phyloP scores from a whole-genome alignment of 2,797 vertebrate species.

The Scolopax bukidnonensis region DNA sequence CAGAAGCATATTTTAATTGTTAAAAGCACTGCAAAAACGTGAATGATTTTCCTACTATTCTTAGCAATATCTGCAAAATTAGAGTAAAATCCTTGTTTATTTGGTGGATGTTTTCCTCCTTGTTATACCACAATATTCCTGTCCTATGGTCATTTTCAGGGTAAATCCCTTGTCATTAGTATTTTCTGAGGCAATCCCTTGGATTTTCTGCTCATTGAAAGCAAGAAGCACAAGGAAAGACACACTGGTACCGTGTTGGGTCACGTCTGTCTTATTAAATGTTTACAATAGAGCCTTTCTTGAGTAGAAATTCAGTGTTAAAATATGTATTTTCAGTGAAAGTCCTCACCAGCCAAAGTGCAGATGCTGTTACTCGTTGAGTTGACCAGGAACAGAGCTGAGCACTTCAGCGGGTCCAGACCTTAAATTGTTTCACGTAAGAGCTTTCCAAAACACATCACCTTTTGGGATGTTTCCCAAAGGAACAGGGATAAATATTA shows the following conservation, averaged over 20 bases:
- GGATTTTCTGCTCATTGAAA: neutral
- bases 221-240: neutral
- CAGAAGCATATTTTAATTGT: neutral
- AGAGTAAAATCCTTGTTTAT: neutral
- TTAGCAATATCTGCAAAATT: neutral
- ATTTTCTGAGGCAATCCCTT: neutral
- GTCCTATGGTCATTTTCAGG: neutral
- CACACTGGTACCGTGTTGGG: neutral
- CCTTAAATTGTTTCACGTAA: neutral
- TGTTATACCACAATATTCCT: neutral
- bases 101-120: neutral
- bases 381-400: neutral
- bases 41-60: neutral
- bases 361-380: neutral
- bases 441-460: neutral
- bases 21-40: neutral
- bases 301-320: neutral
- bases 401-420: neutral
- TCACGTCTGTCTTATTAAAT: neutral
- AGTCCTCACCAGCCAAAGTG: neutral
- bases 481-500: neutral
- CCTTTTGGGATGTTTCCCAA: neutral
- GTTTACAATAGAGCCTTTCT: neutral
- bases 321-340: neutral
- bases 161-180: neutral